Base-by-base conservation (phyloP, 2,888 invertebrate species). In the Polymixis flavicincta region DNA sequence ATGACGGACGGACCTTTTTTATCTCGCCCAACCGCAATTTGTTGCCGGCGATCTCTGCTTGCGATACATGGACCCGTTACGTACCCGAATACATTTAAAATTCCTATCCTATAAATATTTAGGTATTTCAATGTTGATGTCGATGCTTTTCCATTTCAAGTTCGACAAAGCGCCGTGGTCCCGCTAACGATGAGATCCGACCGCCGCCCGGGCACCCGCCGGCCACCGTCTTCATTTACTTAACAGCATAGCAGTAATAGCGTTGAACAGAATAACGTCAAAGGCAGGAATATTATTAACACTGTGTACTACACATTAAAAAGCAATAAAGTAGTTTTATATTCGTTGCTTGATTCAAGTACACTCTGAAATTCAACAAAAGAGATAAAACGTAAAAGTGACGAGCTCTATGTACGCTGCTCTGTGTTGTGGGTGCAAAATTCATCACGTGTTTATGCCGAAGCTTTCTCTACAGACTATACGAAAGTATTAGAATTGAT, bases 1-100 rank as follows among this genome's bases (percentile, higher is more conserved):
- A 96, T 95, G 95, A 95, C 95, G 95, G 93, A 95, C 95, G 93
- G 93, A 95, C 96, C 96, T 95, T 96, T 96, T 96, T 96, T 96
- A 95, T 95, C 95, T 95, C 91, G 90, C 87, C 92, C 93, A 93
- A 94, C 96, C 95, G 95, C 96, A 96, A 96, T 96, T 96, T 95
- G 95, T 94, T 94, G 93, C 92, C 90, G 89, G 92, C 94, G 94
- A 95, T 95, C 93, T 93, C 90, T 90, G 90, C 91, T 90, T 87
- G 93, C 94, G 95, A 96, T 95, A 95, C 93, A 94, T 90, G 89
- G 88, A 87, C 89, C 87, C 80, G 85, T 87, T 90, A 85, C 89
- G 87, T 86, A 90, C 91, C 90, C 91, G 90, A 92, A 90, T 89
- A 92, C 92, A 92, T 94, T 94, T 94, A 89, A 93, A 94, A 94